A percentile compares a stretch with the other conserved stretches of the same genome.
phyloP scores from a whole-genome alignment of 2,888 invertebrate species.

The Netelia virgata region DNA sequence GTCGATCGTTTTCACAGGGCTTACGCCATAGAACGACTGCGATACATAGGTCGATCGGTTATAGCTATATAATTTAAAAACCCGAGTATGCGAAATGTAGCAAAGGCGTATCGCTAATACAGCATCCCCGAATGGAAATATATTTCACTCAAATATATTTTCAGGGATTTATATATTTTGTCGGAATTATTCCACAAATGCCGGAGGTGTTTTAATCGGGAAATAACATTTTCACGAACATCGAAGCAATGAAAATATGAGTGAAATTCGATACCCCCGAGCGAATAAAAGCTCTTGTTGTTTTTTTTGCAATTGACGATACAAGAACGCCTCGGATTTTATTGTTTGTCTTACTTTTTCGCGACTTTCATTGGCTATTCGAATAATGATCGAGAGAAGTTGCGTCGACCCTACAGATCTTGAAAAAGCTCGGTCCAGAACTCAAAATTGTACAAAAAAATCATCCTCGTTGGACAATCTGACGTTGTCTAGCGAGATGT shows the following conservation, averaged over 20 bases:
- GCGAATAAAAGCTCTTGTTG: not conserved
- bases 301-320: not conserved
- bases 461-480: slow-evolving; percentile 6
- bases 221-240: not conserved
- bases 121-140: not conserved
- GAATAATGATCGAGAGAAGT: not conserved
- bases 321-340: slow-evolving; percentile 3
- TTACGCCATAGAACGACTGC: slow-evolving; percentile 11
- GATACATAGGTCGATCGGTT: not conserved
- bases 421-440: not conserved
- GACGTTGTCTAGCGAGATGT: slow-evolving; percentile 7
- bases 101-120: not conserved
- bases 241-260: not conserved
- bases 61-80: slow-evolving; percentile 11
- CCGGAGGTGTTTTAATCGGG: not conserved
- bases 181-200: not conserved
- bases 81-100: not conserved
- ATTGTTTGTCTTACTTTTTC: not conserved
- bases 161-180: not conserved
- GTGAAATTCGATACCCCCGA: not conserved
- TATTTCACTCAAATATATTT: slow-evolving; percentile 8
- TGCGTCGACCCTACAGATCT: not conserved
- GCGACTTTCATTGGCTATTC: not conserved
- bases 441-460: slow-evolving; percentile 6
- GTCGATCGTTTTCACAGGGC: slow-evolving; percentile 36